A percentile compares a stretch with the other conserved stretches of the same genome.
Conservation (phyloP, 2,888 invertebrate species). For the Hyalella azteca region DNA sequence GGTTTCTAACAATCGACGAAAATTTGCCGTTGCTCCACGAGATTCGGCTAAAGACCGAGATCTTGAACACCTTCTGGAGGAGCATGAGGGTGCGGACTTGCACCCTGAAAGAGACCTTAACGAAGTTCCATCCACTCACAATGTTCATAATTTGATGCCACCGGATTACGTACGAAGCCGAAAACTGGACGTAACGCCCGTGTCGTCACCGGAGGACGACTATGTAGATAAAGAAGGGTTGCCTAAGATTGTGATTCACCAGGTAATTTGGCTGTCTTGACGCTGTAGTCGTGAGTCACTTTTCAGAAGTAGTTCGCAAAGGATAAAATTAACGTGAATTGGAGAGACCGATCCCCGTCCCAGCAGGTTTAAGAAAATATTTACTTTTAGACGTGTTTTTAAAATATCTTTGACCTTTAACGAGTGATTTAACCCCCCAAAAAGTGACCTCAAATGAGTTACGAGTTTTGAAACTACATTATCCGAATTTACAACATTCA, state of each 20-base stretch:
- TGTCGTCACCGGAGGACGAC: conserved; percentile 8
- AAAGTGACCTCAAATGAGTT: too few relatives aligned
- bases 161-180: background rate
- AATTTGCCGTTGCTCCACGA: background rate
- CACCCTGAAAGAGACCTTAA: background rate
- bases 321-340: too few relatives aligned
- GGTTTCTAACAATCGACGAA: background rate
- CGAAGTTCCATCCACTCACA: background rate
- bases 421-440: too few relatives aligned
- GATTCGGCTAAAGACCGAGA: conserved; percentile 8
- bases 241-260: conserved; percentile 10
- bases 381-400: too few relatives aligned
- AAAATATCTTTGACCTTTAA: too few relatives aligned
- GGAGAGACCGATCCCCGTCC: too few relatives aligned
- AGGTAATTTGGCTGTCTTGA: conserved; percentile 22
- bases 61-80: conserved; percentile 2
- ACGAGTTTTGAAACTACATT: too few relatives aligned
- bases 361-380: too few relatives aligned
- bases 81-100: background rate
- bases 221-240: background rate
- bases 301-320: too few relatives aligned
- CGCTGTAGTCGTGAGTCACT: too few relatives aligned
- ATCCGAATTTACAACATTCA: too few relatives aligned
- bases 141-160: background rate
- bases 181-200: conserved; percentile 6